phyloP scores from a whole-genome alignment of 2,113 vertebrate species.

The Sander vitreus region DNA sequence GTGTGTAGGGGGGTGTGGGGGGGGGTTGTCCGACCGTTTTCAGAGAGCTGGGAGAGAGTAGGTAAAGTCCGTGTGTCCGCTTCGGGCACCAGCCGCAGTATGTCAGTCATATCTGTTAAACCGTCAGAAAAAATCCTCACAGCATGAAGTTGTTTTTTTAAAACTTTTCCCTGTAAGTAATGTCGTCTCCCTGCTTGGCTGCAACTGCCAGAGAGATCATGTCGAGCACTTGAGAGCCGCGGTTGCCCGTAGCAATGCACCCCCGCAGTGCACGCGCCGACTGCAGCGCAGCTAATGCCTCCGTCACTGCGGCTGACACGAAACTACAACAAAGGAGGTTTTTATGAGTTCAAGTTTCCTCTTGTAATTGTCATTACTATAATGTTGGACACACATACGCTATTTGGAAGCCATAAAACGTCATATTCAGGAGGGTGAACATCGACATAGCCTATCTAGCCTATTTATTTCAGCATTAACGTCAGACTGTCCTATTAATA shows the following conservation, averaged over 20 bases:
- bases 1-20: too few relatives aligned
- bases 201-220: conserved; percentile 4
- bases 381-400: neutral
- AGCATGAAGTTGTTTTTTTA: neutral
- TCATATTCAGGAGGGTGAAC: neutral
- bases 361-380: neutral
- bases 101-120: conserved; percentile 57
- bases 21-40: conserved; percentile 49
- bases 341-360: conserved; percentile 3
- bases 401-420: neutral
- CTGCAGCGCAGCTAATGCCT: neutral
- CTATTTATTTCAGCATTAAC: neutral
- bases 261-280: neutral
- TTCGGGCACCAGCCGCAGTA: conserved; percentile 50
- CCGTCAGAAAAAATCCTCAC: too few relatives aligned
- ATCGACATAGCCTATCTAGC: neutral
- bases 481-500: neutral
- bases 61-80: conserved; percentile 47
- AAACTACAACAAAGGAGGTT: conserved; percentile 7
- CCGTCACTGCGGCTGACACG: neutral
- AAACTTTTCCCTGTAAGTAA: neutral
- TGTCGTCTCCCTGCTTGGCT: neutral
- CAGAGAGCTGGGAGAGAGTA: conserved; percentile 63
- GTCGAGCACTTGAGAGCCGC: conserved; percentile 6
- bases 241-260: conserved; percentile 61